Base-by-base conservation (phyloP, 2,113 vertebrate genomes). In the Cyphomyrus plagiostoma region DNA sequence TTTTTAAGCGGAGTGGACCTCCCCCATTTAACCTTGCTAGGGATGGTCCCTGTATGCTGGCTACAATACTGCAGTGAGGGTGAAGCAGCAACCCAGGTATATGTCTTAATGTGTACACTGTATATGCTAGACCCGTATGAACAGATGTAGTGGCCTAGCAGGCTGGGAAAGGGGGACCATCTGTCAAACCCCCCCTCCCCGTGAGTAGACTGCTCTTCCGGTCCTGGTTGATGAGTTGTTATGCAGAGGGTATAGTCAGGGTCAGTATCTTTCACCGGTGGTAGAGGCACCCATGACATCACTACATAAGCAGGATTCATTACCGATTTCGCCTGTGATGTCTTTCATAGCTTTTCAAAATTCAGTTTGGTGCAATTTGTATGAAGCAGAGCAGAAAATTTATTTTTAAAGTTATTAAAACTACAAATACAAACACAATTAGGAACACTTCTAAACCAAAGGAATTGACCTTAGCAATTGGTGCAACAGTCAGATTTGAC, bases 121-220 rank as follows among this genome's bases (percentile, higher is more conserved):
- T 49, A n/a, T 48, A 86, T 2, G 42, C 48, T 86, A 49, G 48
- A 50, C 45, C 19, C 30, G 4, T 86, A 85, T 19, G 8, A 49
- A 50, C 83, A 86, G 45, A 86, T 86, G 83, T n/a, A 49, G 6
- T 86, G 48, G 21, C 74, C 35, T 42, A 80, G 70, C 70, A 77
- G 70, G 30, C 83, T 85, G 46, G 83, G 45, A 50, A 50, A 46
- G 48, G 45, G 83, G 82, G 48, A 86, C 82, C 82, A 85, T 85
- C 82, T 85, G 82, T 85, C 46, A n/a, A 1, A 13, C 7, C 3
- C 49, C 5, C 70, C 35, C 4, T 30, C 26, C 15, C 8, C 11
- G 11, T 13, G 5, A 66, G 58, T 1, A 3, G 23, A 26, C 8
- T 66, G 58, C 9, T 9, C 58, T 66, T 66, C 42, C 6, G 10